A percentile compares a stretch with the other conserved stretches of the same genome.
phyloP scores from a whole-genome alignment of 2,888 invertebrate species.

The Heliconius erato region DNA sequence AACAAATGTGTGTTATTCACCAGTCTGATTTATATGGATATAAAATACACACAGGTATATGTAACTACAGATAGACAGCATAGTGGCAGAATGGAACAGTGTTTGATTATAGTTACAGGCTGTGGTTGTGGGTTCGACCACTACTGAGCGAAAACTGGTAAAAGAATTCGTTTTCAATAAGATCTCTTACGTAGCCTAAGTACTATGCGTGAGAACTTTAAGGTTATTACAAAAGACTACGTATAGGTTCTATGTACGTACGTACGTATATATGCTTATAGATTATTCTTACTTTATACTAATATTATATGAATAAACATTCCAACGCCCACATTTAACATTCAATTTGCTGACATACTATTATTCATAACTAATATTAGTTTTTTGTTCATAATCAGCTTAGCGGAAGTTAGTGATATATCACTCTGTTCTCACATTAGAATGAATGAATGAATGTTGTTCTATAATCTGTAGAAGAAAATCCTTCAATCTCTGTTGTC shows the following conservation, averaged over 20 bases:
- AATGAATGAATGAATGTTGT: not conserved
- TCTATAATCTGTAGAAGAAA: not conserved
- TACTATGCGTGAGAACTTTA: too few species aligned
- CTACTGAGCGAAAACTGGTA: not conserved
- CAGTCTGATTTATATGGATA: not conserved
- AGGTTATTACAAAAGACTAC: too few species aligned
- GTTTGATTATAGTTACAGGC: not conserved
- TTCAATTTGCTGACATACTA: slow-evolving; percentile 1
- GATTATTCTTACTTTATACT: not conserved
- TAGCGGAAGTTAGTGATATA: not conserved
- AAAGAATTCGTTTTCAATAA: too few species aligned
- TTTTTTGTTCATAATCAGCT: not conserved
- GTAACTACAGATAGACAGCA: too few species aligned
- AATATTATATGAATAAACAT: slow-evolving; percentile 7
- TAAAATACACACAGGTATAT: too few species aligned
- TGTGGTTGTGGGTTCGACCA: not conserved
- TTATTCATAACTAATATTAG: slow-evolving; percentile 8
- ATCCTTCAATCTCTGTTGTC: not conserved
- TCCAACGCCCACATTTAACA: slow-evolving; percentile 23
- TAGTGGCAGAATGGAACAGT: not conserved
- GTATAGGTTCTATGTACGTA: not conserved
- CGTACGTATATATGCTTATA: not conserved
- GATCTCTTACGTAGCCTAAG: too few species aligned
- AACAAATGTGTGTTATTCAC: slow-evolving; percentile 23
- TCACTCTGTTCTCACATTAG: not conserved